Evolutionary conservation across 1,140 invertebrate species (phyloP), one percentile per base, ranked within the genome.

Genomic region (Orussus abietinus): DNA sequence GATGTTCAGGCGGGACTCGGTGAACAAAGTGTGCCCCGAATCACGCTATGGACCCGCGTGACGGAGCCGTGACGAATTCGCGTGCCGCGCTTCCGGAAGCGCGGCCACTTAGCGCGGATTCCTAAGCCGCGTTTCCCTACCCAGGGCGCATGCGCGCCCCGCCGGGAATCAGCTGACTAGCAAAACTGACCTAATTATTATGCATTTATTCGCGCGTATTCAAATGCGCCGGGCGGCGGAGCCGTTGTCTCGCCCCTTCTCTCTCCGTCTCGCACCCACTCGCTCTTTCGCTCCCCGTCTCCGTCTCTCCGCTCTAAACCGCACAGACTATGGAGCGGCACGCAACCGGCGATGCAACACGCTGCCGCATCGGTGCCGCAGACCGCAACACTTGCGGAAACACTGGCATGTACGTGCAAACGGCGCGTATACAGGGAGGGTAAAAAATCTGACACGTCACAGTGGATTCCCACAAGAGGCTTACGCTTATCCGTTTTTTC

Each of bases 111-210:
- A 53, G 53, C 53, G 51, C 46, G 47, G 51, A 52, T 57, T 58
- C 5, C 11, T 21, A 18, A 9, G 12, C 18, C 30, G 19, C 26
- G n/a, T 18, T 18, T 38, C 22, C 17, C 38, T 35, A 34, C 35
- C 33, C n/a, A n/a, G n/a, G 29, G 29, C 15, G 13, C 6, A 5
- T 6, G 10, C 18, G n/a, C 25, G n/a, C 12, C 12, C 13, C 19
- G 18, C 33, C 55, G 40, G 64, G 59, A 36, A 70, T 72, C 69
- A 72, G 69, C 70, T 73, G 69, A 72, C 70, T 71, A 69, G 67
- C 58, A 67, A 72, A 72, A 69, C 62, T 73, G 70, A 73, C 70
- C 70, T 73, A 73, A 72, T 73, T 73, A 73, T 73, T 73, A 73
- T 73, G 70, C 69, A 73, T 73, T 72, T 72, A 73, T 72, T 73